These are phyloP conservation scores for Melanaphis sacchari DNA, from an alignment of 1,140 invertebrate genomes.

Conservation along the genomic window DNA sequence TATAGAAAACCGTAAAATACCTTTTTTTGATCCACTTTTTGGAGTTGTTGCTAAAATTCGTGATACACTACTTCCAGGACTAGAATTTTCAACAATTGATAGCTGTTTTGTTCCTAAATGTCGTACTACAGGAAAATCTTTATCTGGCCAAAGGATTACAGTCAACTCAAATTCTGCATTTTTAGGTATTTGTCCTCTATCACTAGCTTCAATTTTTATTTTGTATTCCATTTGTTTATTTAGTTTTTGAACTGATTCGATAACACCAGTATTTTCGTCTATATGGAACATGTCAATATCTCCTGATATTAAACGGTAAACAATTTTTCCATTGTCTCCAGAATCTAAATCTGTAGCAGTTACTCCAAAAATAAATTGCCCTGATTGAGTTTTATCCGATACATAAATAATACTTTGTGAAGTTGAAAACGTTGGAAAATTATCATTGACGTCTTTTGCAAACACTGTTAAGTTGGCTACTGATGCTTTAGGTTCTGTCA, in stretches of 20 bases:
- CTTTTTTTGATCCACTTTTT: constrained; percentile 71
- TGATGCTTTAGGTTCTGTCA: constrained; percentile 78
- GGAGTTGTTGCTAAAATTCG: constrained; percentile 76
- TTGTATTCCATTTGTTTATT: constrained; percentile 66
- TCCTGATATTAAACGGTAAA: constrained; percentile 79
- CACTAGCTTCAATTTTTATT: constrained; percentile 76
- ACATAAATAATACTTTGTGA: constrained; percentile 78
- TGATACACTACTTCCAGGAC: constrained; percentile 76
- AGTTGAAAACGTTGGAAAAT: constrained; percentile 79
- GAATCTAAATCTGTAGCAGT: constrained; percentile 82
- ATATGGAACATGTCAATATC: constrained; percentile 80
- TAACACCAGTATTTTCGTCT: constrained; percentile 80
- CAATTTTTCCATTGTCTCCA: constrained; percentile 79
- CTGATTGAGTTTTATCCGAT: constrained; percentile 76
- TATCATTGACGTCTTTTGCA: constrained; percentile 87
- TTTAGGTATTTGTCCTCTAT: constrained; percentile 71
- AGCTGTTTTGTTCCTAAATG: constrained; percentile 74
- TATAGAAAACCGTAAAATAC: constrained; percentile 79
- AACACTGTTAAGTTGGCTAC: constrained; percentile 82
- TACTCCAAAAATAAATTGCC: constrained; percentile 85
- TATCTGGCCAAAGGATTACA: constrained; percentile 74
- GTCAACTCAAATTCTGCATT: constrained; percentile 74
- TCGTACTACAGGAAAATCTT: constrained; percentile 78
- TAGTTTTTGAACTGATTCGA: constrained; percentile 72
- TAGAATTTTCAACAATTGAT: constrained; percentile 79